Conservation (phyloP, 2,888 invertebrate species). For the Iphiclides podalirius region DNA sequence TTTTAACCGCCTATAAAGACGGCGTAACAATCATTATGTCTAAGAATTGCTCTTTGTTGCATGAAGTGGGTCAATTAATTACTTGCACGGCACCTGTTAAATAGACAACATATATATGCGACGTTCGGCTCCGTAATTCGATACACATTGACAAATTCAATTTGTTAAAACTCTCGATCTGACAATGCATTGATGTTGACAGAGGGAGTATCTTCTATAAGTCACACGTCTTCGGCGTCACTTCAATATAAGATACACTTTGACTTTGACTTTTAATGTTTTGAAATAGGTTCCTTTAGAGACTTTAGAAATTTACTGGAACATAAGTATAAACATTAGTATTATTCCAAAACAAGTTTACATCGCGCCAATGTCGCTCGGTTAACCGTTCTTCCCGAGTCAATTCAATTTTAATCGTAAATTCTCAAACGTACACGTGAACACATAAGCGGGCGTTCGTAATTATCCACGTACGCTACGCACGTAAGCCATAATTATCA, state of each 20-base stretch:
- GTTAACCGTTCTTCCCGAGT: no score
- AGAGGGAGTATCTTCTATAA: no score
- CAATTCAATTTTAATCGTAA: slow-evolving; percentile 5
- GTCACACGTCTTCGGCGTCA: no score
- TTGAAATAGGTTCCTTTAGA: no score
- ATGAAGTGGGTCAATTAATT: slow-evolving; percentile 18
- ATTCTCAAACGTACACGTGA: background rate
- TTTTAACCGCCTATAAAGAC: background rate
- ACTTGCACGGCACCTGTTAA: slow-evolving; percentile 16
- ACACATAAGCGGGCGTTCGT: slow-evolving; percentile 1
- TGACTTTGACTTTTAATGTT: no score
- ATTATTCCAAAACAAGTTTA: no score
- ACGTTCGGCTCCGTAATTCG: background rate
- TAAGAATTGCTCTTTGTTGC: slow-evolving; percentile 20
- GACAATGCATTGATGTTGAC: no score
- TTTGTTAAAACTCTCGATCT: no score
- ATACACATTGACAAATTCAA: background rate
- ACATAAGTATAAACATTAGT: no score
- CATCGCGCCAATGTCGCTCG: no score
- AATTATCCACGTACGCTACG: slow-evolving; percentile 13
- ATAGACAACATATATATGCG: background rate
- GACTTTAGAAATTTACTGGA: no score
- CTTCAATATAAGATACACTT: no score
- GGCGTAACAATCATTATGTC: slow-evolving; percentile 9
- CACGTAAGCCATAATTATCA: slow-evolving; percentile 15